A percentile compares a stretch with the other conserved stretches of the same genome.
Evolutionary conservation across 2,888 invertebrate genomes (phyloP).

Genomic region (Colostygia pectinataria): DNA sequence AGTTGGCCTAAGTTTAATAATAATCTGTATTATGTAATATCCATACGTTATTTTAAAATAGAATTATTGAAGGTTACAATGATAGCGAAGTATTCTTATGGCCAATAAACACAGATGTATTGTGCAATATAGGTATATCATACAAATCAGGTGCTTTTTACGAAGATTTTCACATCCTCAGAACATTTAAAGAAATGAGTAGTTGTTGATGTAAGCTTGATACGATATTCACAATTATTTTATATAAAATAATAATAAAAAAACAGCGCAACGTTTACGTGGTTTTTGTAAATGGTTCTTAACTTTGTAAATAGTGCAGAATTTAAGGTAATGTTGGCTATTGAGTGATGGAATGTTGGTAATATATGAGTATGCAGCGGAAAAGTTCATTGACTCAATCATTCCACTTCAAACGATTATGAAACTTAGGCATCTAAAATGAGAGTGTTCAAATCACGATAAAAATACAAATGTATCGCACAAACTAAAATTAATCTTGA

Average conservation of each 20-base stretch:
- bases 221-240: conserved; percentile 25
- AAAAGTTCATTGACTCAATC: conserved; percentile 54
- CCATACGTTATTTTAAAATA: conserved; percentile 48
- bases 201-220: conserved; percentile 52
- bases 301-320: conserved; percentile 63
- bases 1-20: conserved; percentile 77
- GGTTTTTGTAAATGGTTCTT: conserved; percentile 51
- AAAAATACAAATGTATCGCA: conserved; percentile 56
- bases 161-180: conserved; percentile 62
- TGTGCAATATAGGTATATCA: conserved; percentile 67
- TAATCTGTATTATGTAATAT: conserved; percentile 61
- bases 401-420: conserved; percentile 64
- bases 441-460: conserved; percentile 42
- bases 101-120: conserved; percentile 34
- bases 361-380: conserved; percentile 45
- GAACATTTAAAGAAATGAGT: conserved; percentile 65
- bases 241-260: conserved; percentile 8
- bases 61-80: conserved; percentile 37
- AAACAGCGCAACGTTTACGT: conserved; percentile 41
- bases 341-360: conserved; percentile 63
- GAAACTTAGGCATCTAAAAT: conserved; percentile 35
- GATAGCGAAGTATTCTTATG: conserved; percentile 40
- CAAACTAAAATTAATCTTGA: conserved; percentile 54
- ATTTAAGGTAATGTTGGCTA: conserved; percentile 50
- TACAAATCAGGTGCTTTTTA: conserved; percentile 65